Conservation (phyloP, 2,797 vertebrate genomes). For the Thalassophryne amazonica region DNA sequence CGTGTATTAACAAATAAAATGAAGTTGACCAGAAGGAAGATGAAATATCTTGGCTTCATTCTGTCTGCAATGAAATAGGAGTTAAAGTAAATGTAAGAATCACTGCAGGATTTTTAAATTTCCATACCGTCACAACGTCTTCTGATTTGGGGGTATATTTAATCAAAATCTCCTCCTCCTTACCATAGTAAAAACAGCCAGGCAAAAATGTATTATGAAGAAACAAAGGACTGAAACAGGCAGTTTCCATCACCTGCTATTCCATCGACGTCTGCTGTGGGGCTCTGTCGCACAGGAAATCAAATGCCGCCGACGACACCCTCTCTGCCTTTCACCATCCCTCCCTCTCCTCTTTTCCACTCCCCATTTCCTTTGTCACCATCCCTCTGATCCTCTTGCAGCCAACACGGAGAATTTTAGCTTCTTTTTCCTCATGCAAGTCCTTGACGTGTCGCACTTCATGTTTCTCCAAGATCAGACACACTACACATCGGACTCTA, state of each 20-base stretch:
- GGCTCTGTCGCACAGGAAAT: slow-evolving; percentile 81
- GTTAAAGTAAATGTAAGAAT: too few relatives aligned
- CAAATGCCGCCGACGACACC: slow-evolving; percentile 34
- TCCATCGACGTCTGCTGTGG: slow-evolving; percentile 77
- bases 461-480: slow-evolving; percentile 32
- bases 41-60: too few relatives aligned
- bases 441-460: slow-evolving; percentile 52
- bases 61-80: too few relatives aligned
- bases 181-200: too few relatives aligned
- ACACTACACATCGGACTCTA: slow-evolving; percentile 19
- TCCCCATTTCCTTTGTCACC: slow-evolving; percentile 57
- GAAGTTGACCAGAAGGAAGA: too few relatives aligned
- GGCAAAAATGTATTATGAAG: too few relatives aligned
- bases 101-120: too few relatives aligned
- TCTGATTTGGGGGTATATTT: too few relatives aligned
- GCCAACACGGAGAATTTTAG: slow-evolving; percentile 37
- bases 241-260: slow-evolving; percentile 77
- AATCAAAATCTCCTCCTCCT: too few relatives aligned
- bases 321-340: slow-evolving; percentile 22
- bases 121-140: too few relatives aligned
- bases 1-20: too few relatives aligned
- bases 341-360: slow-evolving; percentile 21
- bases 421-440: slow-evolving; percentile 24
- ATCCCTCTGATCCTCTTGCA: slow-evolving; percentile 44
- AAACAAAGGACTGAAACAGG: too few relatives aligned